Evolutionary conservation across 2,888 invertebrate species (phyloP).

Genomic region (Peribatodes rhomboidaria): DNA sequence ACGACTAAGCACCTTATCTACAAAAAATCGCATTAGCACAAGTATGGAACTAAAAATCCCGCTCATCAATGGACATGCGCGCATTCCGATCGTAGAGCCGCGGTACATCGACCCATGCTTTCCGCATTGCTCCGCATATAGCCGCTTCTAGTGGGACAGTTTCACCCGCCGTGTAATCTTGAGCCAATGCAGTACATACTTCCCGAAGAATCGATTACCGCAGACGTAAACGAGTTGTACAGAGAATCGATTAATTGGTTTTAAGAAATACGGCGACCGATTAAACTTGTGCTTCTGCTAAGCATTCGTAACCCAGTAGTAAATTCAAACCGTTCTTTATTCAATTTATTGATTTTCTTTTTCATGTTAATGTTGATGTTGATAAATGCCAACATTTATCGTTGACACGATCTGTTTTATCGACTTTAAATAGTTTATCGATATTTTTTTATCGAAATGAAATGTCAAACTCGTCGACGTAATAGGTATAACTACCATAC

Average conservation of each 20-base stretch:
- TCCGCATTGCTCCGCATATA: slow-evolving; percentile 42
- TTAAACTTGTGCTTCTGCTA: too few species aligned
- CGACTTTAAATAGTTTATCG: too few species aligned
- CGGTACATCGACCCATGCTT: slow-evolving; percentile 49
- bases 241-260: neutral
- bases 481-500: too few species aligned
- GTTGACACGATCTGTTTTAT: too few species aligned
- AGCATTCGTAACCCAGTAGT: too few species aligned
- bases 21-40: neutral
- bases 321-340: too few species aligned
- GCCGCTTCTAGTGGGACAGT: slow-evolving; percentile 46
- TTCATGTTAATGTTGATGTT: too few species aligned
- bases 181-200: neutral
- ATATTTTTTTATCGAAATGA: too few species aligned
- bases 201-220: neutral
- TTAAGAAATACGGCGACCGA: too few species aligned
- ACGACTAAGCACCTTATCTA: neutral
- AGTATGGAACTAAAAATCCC: neutral
- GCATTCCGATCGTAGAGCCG: slow-evolving; percentile 47
- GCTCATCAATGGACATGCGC: slow-evolving; percentile 51
- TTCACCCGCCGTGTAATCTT: slow-evolving; percentile 42
- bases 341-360: too few species aligned
- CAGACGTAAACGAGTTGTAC: neutral
- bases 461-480: too few species aligned
- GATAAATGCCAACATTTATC: too few species aligned